Evolutionary conservation across 1,140 invertebrate species (phyloP), one percentile per base, ranked within the genome.

Genomic region (Tenebrio molitor): DNA sequence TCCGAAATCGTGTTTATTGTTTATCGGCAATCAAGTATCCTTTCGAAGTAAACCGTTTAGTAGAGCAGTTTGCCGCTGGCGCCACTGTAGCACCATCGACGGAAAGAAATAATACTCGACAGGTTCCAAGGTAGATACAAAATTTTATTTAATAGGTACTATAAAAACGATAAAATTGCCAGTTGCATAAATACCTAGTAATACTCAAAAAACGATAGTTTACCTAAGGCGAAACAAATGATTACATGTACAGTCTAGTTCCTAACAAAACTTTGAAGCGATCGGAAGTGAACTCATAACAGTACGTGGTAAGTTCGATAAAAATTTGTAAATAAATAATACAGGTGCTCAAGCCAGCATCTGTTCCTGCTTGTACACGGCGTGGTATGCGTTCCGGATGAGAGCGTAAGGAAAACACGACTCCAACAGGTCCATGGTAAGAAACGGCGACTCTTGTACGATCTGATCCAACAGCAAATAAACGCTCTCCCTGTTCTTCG

Each of bases 361-460:
- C 78, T 94, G 91, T 81, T 95, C 93, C 73, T 94, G 88, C 83
- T 96, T 97, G 82, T 97, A 96, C 50, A 97, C 95, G 79, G 94
- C 93, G 81, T 97, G 96, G 86, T 97, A 99, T 74, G 97, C 96
- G 84, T 98, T 99, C 46, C 97, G 89, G 76, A 99, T 94, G 2
- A 99, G 87, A 4, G 96, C 96, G 83, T 99, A 99, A 0, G 97
- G 97, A 83, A 99, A 99, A 84, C 97, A 99, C 1, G 96, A 98
- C 82, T 99, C 97, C 65, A 99, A 83, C 46, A 99, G 86, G 87
- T 99, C 97, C 96, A 98, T 98, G 0, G 97, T 98, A 2, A 99
- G 86, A 83, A 98, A 99, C 5, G 97, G 96, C 2, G 96, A 98
- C 84, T 98, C 96, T 85, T 98, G 96, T 19, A 98, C 97, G 84